Percentiles rank a stretch among this genome's conserved stretches.
These are phyloP conservation scores for Gavia stellata DNA, from an alignment of 2,113 vertebrate species.

Conservation along the genomic window DNA sequence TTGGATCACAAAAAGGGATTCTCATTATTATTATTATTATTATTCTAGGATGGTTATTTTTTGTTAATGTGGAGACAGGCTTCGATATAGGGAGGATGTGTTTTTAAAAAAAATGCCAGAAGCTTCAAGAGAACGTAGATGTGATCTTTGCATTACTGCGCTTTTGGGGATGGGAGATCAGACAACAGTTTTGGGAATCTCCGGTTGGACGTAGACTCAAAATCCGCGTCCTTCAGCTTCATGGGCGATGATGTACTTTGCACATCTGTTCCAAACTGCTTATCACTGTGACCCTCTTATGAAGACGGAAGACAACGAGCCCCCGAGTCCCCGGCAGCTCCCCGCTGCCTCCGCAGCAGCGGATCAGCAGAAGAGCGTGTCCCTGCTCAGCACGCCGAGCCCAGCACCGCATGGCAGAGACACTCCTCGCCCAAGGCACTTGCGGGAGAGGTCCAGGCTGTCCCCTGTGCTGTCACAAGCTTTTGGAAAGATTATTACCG, in stretches of 20 bases:
- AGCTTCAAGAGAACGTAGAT: rapidly evolving
- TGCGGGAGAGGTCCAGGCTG: background rate
- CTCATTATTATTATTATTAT: too few relatives aligned
- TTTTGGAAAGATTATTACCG: background rate
- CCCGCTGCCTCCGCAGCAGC: background rate
- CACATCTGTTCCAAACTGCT: background rate
- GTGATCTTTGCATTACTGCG: background rate
- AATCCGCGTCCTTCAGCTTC: background rate
- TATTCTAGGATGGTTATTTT: background rate
- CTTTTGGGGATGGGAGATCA: background rate
- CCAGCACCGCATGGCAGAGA: background rate
- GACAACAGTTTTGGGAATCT: background rate
- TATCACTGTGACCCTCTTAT: background rate
- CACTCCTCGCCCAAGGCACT: background rate
- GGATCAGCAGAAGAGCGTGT: background rate
- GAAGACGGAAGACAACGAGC: rapidly evolving
- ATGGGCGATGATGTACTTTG: background rate
- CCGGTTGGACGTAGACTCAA: background rate
- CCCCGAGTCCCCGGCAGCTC: background rate
- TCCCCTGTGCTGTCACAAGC: background rate
- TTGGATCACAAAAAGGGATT: background rate
- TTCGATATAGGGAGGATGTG: rapidly evolving
- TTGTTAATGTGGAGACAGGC: background rate
- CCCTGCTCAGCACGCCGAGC: background rate
- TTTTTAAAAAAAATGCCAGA: background rate